phyloP scores from a whole-genome alignment of 2,797 vertebrate species.

The Hirundo rustica region DNA sequence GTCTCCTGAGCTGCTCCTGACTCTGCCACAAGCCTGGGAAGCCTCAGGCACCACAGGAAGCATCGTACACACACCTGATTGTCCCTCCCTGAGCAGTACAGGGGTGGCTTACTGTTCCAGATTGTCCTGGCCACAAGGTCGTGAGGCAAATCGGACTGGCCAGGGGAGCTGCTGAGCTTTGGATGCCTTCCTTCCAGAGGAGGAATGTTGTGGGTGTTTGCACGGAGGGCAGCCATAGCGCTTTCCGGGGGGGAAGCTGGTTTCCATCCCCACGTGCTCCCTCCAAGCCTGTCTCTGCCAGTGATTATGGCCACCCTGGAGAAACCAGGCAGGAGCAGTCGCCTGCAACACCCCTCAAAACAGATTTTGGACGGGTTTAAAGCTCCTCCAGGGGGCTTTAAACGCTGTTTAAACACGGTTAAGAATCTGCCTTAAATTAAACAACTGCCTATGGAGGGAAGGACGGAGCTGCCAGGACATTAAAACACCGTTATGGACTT shows the following conservation, averaged over 20 bases:
- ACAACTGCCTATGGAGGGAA: neutral
- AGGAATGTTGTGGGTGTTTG: neutral
- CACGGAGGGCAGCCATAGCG: neutral
- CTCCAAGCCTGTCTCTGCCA: neutral
- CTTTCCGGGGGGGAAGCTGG: neutral
- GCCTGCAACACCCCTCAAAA: neutral
- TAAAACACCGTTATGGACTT: neutral
- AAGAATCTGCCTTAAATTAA: slow-evolving; percentile 13
- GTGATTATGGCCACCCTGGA: fast-evolving
- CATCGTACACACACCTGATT: neutral
- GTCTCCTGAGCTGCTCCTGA: neutral
- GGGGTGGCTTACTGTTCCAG: fast-evolving
- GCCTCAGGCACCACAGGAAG: neutral
- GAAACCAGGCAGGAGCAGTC: neutral
- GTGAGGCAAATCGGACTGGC: neutral
- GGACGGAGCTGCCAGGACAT: neutral
- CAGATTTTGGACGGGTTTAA: neutral
- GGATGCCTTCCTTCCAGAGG: neutral
- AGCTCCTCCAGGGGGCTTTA: neutral
- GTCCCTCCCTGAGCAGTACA: neutral
- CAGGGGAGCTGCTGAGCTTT: neutral
- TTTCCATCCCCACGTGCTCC: neutral
- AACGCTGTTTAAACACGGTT: slow-evolving; percentile 6
- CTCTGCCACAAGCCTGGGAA: neutral
- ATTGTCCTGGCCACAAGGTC: neutral